A percentile compares a stretch with the other conserved stretches of the same genome.
Conservation (phyloP, 2,797 vertebrate species). For the Phoxinus dragarum region DNA sequence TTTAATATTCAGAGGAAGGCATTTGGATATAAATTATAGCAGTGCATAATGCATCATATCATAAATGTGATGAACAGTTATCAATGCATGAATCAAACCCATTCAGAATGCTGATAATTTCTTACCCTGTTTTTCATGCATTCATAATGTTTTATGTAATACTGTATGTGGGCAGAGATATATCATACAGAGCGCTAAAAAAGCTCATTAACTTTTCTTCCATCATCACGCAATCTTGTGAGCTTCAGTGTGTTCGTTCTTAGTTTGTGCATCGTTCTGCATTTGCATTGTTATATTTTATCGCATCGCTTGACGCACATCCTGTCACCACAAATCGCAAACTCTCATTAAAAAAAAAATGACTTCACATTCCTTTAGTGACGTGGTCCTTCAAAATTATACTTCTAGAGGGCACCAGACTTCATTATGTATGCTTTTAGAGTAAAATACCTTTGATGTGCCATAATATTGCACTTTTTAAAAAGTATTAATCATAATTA, state of each 20-base stretch:
- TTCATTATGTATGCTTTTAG: not conserved
- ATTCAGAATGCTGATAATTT: not conserved
- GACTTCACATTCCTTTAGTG: not conserved
- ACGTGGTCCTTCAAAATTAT: not conserved
- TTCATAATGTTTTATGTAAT: not conserved
- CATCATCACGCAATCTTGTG: not conserved
- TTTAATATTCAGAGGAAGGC: not conserved
- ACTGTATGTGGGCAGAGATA: not conserved
- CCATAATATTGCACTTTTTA: constrained; percentile 1
- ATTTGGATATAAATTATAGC: not conserved
- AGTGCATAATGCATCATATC: not conserved
- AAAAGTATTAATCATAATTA: constrained; percentile 1
- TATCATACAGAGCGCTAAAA: not conserved
- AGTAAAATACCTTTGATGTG: constrained; percentile 17
- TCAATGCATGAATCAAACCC: not conserved
- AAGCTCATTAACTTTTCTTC: not conserved
- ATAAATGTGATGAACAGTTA: constrained; percentile 10
- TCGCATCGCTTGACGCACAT: not conserved
- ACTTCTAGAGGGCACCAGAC: not conserved
- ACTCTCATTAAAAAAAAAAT: not conserved
- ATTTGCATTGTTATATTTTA: not conserved
- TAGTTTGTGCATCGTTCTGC: not conserved
- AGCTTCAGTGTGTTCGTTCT: not conserved
- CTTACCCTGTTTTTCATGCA: not conserved
- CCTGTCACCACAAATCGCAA: not conserved